A percentile compares a stretch with the other conserved stretches of the same genome.
Conservation (phyloP, 2,888 invertebrate genomes). For the Biston betularia region DNA sequence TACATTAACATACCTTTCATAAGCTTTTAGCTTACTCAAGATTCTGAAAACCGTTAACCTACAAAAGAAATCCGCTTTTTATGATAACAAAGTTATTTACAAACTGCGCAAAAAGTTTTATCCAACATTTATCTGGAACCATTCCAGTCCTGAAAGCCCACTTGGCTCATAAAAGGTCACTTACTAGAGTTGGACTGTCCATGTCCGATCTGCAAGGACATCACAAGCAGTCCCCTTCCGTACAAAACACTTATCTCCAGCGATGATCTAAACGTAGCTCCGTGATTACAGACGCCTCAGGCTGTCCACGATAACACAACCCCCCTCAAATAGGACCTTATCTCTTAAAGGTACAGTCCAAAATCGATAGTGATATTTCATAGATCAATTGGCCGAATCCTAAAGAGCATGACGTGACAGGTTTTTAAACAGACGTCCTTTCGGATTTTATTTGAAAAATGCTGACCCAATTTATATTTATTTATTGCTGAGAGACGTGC, state of each 20-base stretch:
- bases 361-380: slow-evolving; percentile 17
- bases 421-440: slow-evolving; percentile 36
- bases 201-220: slow-evolving; percentile 24
- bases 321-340: slow-evolving; percentile 18
- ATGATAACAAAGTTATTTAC: slow-evolving; percentile 6
- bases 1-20: neutral
- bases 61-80: slow-evolving; percentile 10
- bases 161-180: slow-evolving; percentile 34
- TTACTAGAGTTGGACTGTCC: slow-evolving; percentile 20
- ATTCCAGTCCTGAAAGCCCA: slow-evolving; percentile 50
- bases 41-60: neutral
- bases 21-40: neutral
- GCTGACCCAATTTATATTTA: slow-evolving; percentile 35
- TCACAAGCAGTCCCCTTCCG: slow-evolving; percentile 37
- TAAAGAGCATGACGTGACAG: slow-evolving; percentile 37
- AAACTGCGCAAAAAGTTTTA: slow-evolving; percentile 29
- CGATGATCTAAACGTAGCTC: slow-evolving; percentile 74
- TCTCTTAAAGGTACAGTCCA: slow-evolving; percentile 12
- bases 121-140: slow-evolving; percentile 27
- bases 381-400: slow-evolving; percentile 29
- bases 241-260: slow-evolving; percentile 69
- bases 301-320: slow-evolving; percentile 65
- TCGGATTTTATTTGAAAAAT: slow-evolving; percentile 33
- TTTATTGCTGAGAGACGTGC: slow-evolving; percentile 24
- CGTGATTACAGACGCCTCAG: slow-evolving; percentile 70